phyloP scores from a whole-genome alignment of 2,797 vertebrate species.

The Fringilla coelebs region DNA sequence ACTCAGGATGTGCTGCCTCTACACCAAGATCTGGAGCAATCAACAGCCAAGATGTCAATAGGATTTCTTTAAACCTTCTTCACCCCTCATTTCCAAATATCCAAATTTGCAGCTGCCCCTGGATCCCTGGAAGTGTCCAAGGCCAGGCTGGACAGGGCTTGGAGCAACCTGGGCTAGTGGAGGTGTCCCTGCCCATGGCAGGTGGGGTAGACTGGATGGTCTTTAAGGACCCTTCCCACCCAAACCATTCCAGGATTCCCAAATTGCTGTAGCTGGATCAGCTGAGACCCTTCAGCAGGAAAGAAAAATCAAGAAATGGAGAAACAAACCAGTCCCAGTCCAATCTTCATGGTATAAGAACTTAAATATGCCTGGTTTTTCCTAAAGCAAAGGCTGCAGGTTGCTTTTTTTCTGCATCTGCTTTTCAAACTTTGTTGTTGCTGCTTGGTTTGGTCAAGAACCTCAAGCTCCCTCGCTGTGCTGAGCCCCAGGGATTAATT shows the following conservation, averaged over 20 bases:
- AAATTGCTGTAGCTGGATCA: background rate
- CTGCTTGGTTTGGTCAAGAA: background rate
- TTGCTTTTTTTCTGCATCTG: background rate
- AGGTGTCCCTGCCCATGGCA: background rate
- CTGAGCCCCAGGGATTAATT: background rate
- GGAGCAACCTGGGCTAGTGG: background rate
- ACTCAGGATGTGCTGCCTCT: background rate
- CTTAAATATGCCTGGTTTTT: background rate
- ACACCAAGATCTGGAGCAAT: background rate
- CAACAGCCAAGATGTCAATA: background rate
- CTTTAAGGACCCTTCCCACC: background rate
- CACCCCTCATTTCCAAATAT: background rate
- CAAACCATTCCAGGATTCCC: background rate
- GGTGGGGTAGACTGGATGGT: background rate
- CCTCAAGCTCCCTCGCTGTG: rapidly evolving
- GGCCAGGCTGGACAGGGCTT: background rate
- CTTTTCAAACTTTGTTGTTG: background rate
- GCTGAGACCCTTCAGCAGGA: background rate
- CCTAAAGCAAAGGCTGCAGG: background rate
- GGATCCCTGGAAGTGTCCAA: background rate
- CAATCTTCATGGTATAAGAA: background rate
- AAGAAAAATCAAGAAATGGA: background rate
- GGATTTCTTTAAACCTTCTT: background rate
- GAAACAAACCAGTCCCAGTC: background rate
- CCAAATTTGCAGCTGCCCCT: background rate